Evolutionary conservation across 2,888 invertebrate species (phyloP).

Genomic region (Ernsta delagoae): DNA sequence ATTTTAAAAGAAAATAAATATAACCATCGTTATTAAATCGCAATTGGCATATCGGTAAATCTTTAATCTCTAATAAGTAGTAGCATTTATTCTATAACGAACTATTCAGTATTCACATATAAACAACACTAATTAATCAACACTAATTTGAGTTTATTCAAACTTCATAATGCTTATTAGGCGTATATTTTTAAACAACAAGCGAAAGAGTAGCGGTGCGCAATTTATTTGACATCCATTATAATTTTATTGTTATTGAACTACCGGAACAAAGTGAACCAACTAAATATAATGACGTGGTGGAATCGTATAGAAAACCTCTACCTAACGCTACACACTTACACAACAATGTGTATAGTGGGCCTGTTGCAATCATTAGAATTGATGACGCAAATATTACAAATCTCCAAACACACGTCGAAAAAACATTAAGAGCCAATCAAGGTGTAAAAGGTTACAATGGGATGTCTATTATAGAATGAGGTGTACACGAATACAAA

Average conservation of each 20-base stretch:
- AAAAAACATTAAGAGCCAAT: slow-evolving; percentile 78
- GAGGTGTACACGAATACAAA: slow-evolving; percentile 67
- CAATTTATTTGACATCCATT: slow-evolving; percentile 56
- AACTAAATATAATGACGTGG: slow-evolving; percentile 83
- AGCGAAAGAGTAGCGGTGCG: slow-evolving; percentile 41
- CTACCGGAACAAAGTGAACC: slow-evolving; percentile 62
- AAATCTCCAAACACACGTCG: slow-evolving; percentile 64
- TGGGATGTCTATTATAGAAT: slow-evolving; percentile 58
- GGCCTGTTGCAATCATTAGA: slow-evolving; percentile 81
- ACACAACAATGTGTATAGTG: slow-evolving; percentile 80
- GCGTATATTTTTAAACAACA: slow-evolving; percentile 48
- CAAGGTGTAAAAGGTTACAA: slow-evolving; percentile 62
- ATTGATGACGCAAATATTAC: slow-evolving; percentile 82
- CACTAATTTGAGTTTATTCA: slow-evolving; percentile 38
- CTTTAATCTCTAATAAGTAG: too few species aligned
- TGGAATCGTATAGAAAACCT: slow-evolving; percentile 65
- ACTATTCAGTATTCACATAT: slow-evolving; percentile 33
- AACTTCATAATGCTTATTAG: slow-evolving; percentile 49
- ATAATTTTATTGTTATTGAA: slow-evolving; percentile 70
- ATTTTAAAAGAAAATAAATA: too few species aligned
- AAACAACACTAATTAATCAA: slow-evolving; percentile 44
- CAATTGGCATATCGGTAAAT: too few species aligned
- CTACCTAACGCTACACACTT: slow-evolving; percentile 60
- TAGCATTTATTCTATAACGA: not conserved
- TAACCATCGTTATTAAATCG: too few species aligned